phyloP scores from a whole-genome alignment of 2,797 vertebrate genomes.

The Heterohyrax brucei region DNA sequence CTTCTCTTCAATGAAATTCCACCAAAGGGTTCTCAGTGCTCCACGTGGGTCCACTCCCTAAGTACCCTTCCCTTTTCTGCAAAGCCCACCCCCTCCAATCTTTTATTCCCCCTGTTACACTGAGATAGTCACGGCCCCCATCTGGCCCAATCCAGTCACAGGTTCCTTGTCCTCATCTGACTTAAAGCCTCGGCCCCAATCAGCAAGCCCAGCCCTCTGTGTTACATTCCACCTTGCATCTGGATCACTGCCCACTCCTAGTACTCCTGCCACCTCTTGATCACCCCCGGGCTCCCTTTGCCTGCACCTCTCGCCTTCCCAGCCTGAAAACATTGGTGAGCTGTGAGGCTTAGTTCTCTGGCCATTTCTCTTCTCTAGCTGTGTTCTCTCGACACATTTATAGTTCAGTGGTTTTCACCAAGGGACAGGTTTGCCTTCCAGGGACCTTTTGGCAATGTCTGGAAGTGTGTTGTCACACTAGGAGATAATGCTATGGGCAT shows the following conservation, averaged over 20 bases:
- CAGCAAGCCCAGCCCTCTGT: neutral
- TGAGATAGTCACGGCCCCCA: neutral
- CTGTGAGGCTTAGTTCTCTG: accelerated
- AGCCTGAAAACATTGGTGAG: neutral
- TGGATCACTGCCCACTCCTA: accelerated
- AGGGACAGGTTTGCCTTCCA: neutral
- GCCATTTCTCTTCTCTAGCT: neutral
- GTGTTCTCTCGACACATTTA: accelerated
- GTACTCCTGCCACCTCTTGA: neutral
- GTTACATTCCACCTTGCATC: too few relatives aligned
- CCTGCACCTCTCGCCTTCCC: neutral
- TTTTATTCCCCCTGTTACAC: too few relatives aligned
- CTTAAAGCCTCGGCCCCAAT: neutral
- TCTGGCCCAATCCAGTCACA: neutral
- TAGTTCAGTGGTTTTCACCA: neutral
- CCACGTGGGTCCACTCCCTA: too few relatives aligned
- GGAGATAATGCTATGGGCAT: neutral
- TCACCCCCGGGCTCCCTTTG: accelerated
- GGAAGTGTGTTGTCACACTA: neutral
- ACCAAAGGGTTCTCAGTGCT: accelerated
- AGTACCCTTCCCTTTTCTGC: neutral
- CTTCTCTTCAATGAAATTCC: neutral
- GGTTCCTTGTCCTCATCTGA: neutral
- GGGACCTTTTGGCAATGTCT: neutral
- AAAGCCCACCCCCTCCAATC: neutral